These are phyloP conservation scores for Calameuta pallipes DNA, from an alignment of 2,888 invertebrate genomes.

Conservation along the genomic window DNA sequence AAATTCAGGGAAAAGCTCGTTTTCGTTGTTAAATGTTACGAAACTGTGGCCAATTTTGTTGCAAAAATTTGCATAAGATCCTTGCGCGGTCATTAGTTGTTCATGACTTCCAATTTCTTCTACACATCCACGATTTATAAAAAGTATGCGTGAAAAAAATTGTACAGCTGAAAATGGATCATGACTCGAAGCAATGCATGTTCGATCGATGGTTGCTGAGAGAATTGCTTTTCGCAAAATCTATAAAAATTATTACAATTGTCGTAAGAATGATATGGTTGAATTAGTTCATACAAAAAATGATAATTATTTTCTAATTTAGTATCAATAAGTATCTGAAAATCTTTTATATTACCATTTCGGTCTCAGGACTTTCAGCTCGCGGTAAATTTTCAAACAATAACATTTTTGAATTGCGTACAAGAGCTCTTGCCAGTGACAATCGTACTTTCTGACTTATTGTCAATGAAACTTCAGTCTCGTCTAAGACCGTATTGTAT, in stretches of 20 bases:
- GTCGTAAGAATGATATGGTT: no score
- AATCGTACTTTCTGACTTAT: slow-evolving; percentile 28
- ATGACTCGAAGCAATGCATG: slow-evolving; percentile 22
- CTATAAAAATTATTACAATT: background rate
- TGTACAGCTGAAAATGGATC: slow-evolving; percentile 22
- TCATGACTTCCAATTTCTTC: slow-evolving; percentile 23
- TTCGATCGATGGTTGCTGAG: slow-evolving; percentile 13
- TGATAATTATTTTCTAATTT: background rate
- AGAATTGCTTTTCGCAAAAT: slow-evolving; percentile 17
- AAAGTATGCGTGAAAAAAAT: slow-evolving; percentile 18
- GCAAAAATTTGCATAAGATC: slow-evolving; percentile 27
- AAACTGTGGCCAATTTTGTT: no score
- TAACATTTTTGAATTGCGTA: slow-evolving; percentile 27
- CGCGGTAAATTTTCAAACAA: slow-evolving; percentile 24
- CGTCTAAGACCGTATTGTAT: slow-evolving; percentile 23
- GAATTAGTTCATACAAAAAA: no score
- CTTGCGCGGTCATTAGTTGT: slow-evolving; percentile 13
- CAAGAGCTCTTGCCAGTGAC: slow-evolving; percentile 29
- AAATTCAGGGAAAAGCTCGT: no score
- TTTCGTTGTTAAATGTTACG: no score
- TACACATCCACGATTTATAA: slow-evolving; percentile 21
- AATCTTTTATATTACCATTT: slow-evolving; percentile 14
- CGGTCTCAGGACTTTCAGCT: slow-evolving; percentile 26
- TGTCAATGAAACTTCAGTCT: slow-evolving; percentile 18
- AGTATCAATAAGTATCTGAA: background rate